A percentile compares a stretch with the other conserved stretches of the same genome.
Evolutionary conservation across 1,140 invertebrate species (phyloP).

Genomic region (Diprion similis): DNA sequence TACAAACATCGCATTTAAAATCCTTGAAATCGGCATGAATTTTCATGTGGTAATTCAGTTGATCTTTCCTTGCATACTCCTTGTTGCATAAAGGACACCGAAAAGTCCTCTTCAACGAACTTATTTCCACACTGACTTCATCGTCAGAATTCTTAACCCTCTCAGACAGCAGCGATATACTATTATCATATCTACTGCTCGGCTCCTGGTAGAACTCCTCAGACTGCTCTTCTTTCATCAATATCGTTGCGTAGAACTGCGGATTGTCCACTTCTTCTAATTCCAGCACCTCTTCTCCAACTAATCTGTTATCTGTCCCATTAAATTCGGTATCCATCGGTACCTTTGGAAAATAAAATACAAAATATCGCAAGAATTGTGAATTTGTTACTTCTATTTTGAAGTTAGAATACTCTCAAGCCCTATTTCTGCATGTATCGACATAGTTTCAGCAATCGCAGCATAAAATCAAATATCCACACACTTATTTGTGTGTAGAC

Average conservation of each 20-base stretch:
- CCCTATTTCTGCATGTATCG: too few relatives aligned
- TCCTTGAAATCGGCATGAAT: slow-evolving; percentile 45
- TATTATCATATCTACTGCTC: background rate
- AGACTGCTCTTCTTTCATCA: background rate
- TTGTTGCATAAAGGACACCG: background rate
- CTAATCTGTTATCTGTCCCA: background rate
- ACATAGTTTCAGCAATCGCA: too few relatives aligned
- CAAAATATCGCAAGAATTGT: too few relatives aligned
- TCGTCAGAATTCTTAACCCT: background rate
- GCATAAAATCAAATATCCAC: too few relatives aligned
- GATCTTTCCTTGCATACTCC: slow-evolving; percentile 1
- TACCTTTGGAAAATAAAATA: background rate
- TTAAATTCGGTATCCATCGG: background rate
- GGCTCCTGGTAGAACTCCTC: background rate
- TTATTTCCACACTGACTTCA: background rate
- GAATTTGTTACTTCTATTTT: too few relatives aligned
- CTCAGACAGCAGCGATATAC: background rate
- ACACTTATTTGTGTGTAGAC: too few relatives aligned
- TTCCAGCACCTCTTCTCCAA: background rate
- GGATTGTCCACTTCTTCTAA: background rate
- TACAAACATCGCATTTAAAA: slow-evolving; percentile 54
- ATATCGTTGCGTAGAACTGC: background rate
- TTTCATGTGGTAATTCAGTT: slow-evolving; percentile 14
- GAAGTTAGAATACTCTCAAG: too few relatives aligned
- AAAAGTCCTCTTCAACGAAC: background rate